phyloP scores from a whole-genome alignment of 2,797 vertebrate species.

The Microctenopoma stevenorrisi region DNA sequence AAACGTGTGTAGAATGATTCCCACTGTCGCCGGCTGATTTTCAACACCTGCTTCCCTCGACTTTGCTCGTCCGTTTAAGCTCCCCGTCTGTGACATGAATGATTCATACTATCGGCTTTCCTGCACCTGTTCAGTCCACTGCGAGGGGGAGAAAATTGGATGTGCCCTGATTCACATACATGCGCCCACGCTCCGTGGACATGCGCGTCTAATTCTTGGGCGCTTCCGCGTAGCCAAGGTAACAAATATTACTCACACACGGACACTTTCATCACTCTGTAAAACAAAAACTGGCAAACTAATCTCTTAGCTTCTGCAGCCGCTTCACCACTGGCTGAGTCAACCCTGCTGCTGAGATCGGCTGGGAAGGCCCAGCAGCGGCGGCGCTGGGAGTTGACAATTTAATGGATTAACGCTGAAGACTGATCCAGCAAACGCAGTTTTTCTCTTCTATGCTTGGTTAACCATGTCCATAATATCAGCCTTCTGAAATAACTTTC shows the following conservation, averaged over 20 bases:
- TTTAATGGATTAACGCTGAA: slow-evolving; percentile 29
- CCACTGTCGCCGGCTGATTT: neutral
- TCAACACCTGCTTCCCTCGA: slow-evolving; percentile 32
- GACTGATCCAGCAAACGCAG: slow-evolving; percentile 22
- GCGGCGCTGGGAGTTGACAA: slow-evolving; percentile 11
- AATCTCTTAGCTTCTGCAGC: slow-evolving; percentile 21
- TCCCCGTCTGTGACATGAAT: slow-evolving; percentile 52
- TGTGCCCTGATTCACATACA: slow-evolving; percentile 55
- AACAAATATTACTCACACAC: slow-evolving; percentile 38
- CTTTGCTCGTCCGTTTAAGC: slow-evolving; percentile 21
- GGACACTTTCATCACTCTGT: slow-evolving; percentile 28
- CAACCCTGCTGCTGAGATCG: slow-evolving; percentile 38
- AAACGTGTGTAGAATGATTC: neutral
- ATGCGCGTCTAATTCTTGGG: slow-evolving; percentile 19
- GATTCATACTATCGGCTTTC: slow-evolving; percentile 52
- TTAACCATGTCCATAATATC: slow-evolving; percentile 37
- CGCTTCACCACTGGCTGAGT: slow-evolving; percentile 28
- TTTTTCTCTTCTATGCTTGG: slow-evolving; percentile 37
- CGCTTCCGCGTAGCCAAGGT: slow-evolving; percentile 23
- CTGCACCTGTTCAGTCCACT: slow-evolving; percentile 2
- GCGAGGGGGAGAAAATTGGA: slow-evolving; percentile 49
- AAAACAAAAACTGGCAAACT: slow-evolving; percentile 41
- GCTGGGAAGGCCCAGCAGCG: slow-evolving; percentile 24
- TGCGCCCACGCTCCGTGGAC: slow-evolving; percentile 16
- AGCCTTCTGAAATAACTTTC: slow-evolving; percentile 40